Percentiles rank a stretch among this genome's conserved stretches.
phyloP scores from a whole-genome alignment of 2,888 invertebrate genomes.

The Lithophane socia region DNA sequence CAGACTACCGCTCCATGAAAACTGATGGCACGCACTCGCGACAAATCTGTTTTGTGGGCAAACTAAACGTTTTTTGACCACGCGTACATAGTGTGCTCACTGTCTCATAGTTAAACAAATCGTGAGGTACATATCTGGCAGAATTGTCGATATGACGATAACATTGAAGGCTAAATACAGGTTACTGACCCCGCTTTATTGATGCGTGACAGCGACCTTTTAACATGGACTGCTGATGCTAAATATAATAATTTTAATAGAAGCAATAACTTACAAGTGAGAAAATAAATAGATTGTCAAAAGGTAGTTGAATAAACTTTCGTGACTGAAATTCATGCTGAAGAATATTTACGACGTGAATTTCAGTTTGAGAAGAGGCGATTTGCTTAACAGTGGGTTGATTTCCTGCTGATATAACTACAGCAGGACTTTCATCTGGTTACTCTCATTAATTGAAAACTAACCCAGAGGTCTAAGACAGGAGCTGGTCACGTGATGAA shows the following conservation, averaged over 20 bases:
- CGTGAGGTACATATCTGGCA: not conserved
- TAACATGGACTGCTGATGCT: not conserved
- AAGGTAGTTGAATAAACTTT: conserved; percentile 11
- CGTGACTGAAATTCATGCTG: not conserved
- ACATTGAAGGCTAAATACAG: conserved; percentile 25
- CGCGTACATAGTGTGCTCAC: not conserved
- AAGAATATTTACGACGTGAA: too few relatives aligned
- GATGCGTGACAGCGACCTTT: conserved; percentile 32
- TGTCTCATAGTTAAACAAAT: not conserved
- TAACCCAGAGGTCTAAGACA: too few relatives aligned
- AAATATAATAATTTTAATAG: conserved; percentile 16
- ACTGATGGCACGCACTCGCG: not conserved
- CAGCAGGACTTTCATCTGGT: too few relatives aligned
- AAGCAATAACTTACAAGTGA: not conserved
- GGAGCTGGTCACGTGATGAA: too few relatives aligned
- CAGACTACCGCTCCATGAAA: not conserved
- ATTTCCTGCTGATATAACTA: too few relatives aligned
- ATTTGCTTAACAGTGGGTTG: too few relatives aligned
- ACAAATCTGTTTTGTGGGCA: not conserved
- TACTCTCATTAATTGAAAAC: too few relatives aligned
- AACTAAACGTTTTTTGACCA: not conserved
- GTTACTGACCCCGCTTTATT: conserved; percentile 1
- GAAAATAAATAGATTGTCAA: not conserved
- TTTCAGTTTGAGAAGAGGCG: not conserved
- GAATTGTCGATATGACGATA: not conserved